A percentile compares a stretch with the other conserved stretches of the same genome.
phyloP scores from a whole-genome alignment of 2,888 invertebrate species.

The Bellardia bayeri region DNA sequence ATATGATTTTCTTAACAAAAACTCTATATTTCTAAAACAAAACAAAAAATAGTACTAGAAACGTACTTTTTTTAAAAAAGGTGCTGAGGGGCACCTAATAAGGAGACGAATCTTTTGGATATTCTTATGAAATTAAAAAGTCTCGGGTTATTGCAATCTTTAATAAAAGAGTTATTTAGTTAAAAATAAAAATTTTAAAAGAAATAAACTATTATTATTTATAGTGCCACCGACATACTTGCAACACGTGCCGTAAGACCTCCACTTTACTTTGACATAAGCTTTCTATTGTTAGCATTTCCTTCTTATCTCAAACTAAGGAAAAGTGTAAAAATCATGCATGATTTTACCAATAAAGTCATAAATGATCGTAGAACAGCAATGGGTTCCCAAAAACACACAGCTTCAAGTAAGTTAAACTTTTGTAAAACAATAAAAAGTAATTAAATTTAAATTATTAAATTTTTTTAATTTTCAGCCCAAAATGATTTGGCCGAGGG shows the following conservation, averaged over 20 bases:
- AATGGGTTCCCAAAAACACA: neutral
- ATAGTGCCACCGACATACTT: constrained; percentile 67
- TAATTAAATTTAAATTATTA: no score
- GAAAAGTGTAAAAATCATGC: constrained; percentile 66
- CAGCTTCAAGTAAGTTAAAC: constrained; percentile 12
- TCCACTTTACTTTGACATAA: constrained; percentile 59
- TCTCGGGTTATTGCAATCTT: no score
- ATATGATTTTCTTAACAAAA: no score
- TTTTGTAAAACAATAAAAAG: no score
- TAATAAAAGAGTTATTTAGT: no score
- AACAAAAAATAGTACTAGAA: no score
- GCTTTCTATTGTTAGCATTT: constrained; percentile 51
- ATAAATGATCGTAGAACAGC: constrained; percentile 69
- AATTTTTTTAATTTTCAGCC: no score
- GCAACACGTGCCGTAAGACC: constrained; percentile 67
- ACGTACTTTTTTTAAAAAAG: no score
- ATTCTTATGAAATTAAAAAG: no score
- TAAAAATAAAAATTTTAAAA: neutral
- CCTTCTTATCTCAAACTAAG: constrained; percentile 55
- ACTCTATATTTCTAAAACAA: no score
- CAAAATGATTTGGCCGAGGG: constrained; percentile 81
- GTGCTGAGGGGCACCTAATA: no score
- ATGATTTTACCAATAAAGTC: constrained; percentile 72
- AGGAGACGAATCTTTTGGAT: no score
- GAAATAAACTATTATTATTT: neutral